phyloP scores from a whole-genome alignment of 1,140 invertebrate genomes.

The Drosophila paulistorum region DNA sequence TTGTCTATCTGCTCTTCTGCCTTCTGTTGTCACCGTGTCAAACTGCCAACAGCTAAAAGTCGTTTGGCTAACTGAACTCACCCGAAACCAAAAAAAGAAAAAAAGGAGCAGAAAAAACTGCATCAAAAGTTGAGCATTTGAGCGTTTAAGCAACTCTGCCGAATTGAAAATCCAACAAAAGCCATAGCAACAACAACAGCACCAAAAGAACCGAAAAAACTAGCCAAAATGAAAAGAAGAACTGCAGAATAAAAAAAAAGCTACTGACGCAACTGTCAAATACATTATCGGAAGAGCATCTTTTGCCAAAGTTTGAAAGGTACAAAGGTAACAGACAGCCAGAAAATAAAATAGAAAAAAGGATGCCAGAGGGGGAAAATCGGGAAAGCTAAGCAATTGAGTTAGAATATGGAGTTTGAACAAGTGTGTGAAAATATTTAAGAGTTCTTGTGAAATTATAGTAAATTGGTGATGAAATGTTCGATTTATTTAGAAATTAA shows the following conservation, averaged over 20 bases:
- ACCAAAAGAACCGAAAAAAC: neutral
- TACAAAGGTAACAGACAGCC: constrained; percentile 24
- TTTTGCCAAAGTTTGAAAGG: constrained; percentile 51
- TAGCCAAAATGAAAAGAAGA: neutral
- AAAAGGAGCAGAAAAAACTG: neutral
- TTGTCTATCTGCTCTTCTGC: constrained; percentile 2
- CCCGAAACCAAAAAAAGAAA: constrained; percentile 12
- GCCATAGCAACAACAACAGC: constrained; percentile 11
- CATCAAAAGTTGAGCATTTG: constrained; percentile 4
- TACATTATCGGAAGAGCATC: constrained; percentile 46
- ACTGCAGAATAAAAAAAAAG: constrained; percentile 1
- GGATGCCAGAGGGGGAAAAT: constrained; percentile 1
- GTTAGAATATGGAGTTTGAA: neutral
- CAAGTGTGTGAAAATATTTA: neutral
- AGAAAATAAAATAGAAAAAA: constrained; percentile 34
- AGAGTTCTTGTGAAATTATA: no score
- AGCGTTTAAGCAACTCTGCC: constrained; percentile 20
- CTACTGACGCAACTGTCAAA: constrained; percentile 53
- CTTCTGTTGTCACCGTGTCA: constrained; percentile 46
- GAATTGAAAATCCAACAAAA: constrained; percentile 43
- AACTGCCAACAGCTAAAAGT: constrained; percentile 59
- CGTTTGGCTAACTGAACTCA: constrained; percentile 38
- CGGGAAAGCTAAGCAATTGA: neutral
- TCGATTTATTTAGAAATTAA: no score
- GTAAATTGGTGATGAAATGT: no score